phyloP scores from a whole-genome alignment of 23 tunicate genomes.

The Diplosoma virens region DNA sequence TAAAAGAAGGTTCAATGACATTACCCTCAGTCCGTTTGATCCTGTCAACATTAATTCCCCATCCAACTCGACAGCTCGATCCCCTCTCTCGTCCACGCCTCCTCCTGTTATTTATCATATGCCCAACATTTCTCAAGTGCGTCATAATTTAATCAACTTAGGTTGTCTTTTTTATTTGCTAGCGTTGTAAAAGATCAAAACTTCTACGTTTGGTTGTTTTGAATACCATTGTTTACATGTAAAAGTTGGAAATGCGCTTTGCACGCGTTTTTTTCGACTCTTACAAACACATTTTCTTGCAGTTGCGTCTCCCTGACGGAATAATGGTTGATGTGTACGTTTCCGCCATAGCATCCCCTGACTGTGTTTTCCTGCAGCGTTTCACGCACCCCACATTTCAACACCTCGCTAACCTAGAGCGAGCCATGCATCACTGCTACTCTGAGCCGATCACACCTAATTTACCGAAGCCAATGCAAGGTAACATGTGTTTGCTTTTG shows the following conservation, averaged over 20 bases:
- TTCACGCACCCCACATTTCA: conserved; percentile 61
- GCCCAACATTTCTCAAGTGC: conserved; percentile 46
- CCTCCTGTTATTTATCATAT: conserved; percentile 44
- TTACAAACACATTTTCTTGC: background rate
- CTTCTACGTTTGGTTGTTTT: no score
- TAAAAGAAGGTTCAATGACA: conserved; percentile 55
- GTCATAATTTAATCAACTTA: no score
- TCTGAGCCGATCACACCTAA: conserved; percentile 56
- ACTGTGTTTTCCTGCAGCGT: conserved; percentile 71
- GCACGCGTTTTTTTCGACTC: no score
- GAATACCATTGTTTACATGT: no score
- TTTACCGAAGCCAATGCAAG: conserved; percentile 60
- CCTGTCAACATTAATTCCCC: conserved; percentile 23
- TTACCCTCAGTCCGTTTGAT: conserved; percentile 48
- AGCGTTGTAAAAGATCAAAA: no score
- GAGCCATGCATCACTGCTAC: conserved; percentile 69
- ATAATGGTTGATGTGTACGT: conserved; percentile 53
- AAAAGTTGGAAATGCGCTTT: no score
- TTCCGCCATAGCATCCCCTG: conserved; percentile 71
- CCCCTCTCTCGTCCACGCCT: conserved; percentile 13
- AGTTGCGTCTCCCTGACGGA: conserved; percentile 70
- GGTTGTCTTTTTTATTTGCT: no score
- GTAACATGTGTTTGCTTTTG: no score
- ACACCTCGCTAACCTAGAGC: conserved; percentile 46
- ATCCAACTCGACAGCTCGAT: background rate